Evolutionary conservation across 2,797 vertebrate genomes (phyloP).

Genomic region (Margarornis squamiger): DNA sequence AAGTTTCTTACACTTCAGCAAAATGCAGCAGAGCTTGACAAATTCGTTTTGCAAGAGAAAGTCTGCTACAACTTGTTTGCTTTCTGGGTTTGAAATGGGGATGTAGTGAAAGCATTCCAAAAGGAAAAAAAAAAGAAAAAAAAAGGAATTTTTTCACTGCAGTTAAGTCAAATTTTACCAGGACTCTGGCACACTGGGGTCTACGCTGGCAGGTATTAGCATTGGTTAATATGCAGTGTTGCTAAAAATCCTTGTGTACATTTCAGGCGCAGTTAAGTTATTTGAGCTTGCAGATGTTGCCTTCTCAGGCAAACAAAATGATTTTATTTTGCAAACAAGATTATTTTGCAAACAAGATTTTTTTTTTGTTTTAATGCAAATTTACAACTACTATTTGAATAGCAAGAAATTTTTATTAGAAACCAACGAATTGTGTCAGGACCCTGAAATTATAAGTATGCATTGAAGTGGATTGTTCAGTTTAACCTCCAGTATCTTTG

Average conservation of each 20-base stretch:
- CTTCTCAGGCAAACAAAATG: not conserved
- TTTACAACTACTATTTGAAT: not conserved
- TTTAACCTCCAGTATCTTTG: not conserved
- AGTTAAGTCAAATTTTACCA: not conserved
- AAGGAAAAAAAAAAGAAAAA: not conserved
- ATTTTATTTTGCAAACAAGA: not conserved
- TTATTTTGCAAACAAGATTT: not conserved
- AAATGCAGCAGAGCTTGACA: conserved; percentile 44
- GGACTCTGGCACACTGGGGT: accelerated
- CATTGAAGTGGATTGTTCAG: not conserved
- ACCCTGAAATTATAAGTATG: not conserved
- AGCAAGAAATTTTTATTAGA: not conserved
- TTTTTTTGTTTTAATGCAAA: not conserved
- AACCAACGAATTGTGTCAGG: not conserved
- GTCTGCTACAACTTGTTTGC: conserved; percentile 30
- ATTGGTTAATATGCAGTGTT: accelerated
- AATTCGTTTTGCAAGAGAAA: conserved; percentile 34
- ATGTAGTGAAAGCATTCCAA: not conserved
- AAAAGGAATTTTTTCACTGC: not conserved
- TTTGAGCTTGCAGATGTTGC: not conserved
- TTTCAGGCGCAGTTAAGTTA: not conserved
- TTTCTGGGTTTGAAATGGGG: not conserved
- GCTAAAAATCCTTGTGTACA: not conserved
- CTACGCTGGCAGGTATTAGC: not conserved
- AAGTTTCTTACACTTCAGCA: conserved; percentile 42